Base-by-base conservation (phyloP, 2,888 invertebrate species). In the Dyspetes luteomarginatus region DNA sequence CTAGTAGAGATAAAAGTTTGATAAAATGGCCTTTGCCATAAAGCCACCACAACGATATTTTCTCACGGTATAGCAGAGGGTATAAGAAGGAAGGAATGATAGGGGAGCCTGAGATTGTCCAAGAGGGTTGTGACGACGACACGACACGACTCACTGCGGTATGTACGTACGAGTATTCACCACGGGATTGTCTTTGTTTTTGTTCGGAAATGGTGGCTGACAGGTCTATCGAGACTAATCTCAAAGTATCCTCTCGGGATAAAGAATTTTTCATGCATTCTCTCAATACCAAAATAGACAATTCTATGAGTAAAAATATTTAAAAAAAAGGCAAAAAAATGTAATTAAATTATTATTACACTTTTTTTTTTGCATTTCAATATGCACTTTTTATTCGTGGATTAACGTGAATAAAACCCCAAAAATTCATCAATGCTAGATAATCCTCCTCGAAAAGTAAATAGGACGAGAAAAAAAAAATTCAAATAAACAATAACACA, bases 1-100 rank as follows among this genome's bases (percentile, higher is more conserved):
- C 83, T 72, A 86, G 82, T 71, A 69, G 71, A 84, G 88, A 89
- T 89, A 88, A 88, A 89, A 90, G 87, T 89, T 89, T 89, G 87
- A 89, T 89, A 89, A 89, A 88, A 88, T 86, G 85, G 83, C 83
- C 73, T 64, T 69, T 56, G 43, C 60, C 48, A 28, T 65, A 68
- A n/a, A n/a, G n/a, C n/a, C n/a, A n/a, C n/a, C n/a, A n/a, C n/a
- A n/a, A n/a, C n/a, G n/a, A n/a, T n/a, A n/a, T n/a, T n/a, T 36
- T 12, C 5, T 48, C 17, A 5, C 48, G 5, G 48, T 28, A 28
- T 36, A 26, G n/a, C 58, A 41, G 60, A 15, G 65, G 5, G 48
- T 5, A 15, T 3, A 17, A 48, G 45, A 68, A 68, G 74, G 48
- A 17, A 48, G 2, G 56, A 50, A 12, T 22, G 43, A 65, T 28